These are phyloP conservation scores for Tapirus terrestris DNA, from an alignment of 2,113 vertebrate species.

Conservation along the genomic window DNA sequence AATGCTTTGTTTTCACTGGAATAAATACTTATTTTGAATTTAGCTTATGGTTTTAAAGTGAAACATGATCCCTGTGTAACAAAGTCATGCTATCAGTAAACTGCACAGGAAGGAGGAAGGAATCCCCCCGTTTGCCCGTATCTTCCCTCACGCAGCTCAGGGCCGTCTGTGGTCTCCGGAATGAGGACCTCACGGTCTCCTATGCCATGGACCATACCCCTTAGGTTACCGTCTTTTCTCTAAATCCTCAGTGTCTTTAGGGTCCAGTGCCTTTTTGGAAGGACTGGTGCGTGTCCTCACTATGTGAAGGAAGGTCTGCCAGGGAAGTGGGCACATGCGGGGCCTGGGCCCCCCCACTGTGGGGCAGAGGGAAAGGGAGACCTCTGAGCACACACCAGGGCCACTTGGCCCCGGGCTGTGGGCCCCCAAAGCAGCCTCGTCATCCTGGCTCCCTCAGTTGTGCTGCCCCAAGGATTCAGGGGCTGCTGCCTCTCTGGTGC, in stretches of 20 bases:
- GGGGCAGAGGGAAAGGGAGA: not conserved
- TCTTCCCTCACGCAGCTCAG: no score
- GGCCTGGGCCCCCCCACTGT: not conserved
- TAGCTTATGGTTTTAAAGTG: not conserved
- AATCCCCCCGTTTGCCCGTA: no score
- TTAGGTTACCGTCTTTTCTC: not conserved
- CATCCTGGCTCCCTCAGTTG: not conserved
- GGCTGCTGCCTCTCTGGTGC: accelerated
- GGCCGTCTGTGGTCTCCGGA: no score
- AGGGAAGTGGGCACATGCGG: not conserved
- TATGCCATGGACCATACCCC: not conserved
- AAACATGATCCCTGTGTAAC: no score
- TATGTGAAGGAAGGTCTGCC: no score
- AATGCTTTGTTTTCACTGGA: not conserved
- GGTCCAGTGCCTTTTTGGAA: not conserved
- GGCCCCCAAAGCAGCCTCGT: not conserved
- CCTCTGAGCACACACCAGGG: not conserved
- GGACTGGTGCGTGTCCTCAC: not conserved
- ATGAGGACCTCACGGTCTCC: not conserved
- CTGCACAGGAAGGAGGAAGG: no score
- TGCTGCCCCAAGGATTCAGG: no score
- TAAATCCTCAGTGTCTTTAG: not conserved
- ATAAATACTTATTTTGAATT: not conserved
- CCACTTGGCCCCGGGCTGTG: not conserved
- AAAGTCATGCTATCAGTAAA: no score